phyloP scores from a whole-genome alignment of 2,113 vertebrate species.

The Proteles cristata region DNA sequence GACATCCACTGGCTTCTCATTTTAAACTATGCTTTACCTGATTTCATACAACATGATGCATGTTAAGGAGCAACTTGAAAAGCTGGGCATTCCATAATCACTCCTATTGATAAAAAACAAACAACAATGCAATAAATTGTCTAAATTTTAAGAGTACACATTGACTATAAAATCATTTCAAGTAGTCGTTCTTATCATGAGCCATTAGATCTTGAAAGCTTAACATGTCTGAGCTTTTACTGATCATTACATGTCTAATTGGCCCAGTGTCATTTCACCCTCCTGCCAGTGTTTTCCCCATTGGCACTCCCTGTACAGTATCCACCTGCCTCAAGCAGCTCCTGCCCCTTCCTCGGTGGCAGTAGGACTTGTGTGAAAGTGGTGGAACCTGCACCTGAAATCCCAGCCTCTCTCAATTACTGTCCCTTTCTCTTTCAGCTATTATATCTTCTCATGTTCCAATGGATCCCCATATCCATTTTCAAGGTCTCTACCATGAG shows the following conservation, averaged over 20 bases:
- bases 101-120: background rate
- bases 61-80: background rate
- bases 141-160: background rate
- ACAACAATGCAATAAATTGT: background rate
- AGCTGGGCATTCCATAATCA: background rate
- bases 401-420: background rate
- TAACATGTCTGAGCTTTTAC: background rate
- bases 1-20: background rate
- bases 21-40: background rate
- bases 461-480: background rate
- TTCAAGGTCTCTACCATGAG: background rate
- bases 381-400: background rate
- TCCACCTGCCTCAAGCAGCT: background rate
- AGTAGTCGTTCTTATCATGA: background rate
- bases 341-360: background rate
- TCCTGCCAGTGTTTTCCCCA: background rate
- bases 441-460: background rate
- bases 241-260: background rate
- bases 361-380: background rate
- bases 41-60: background rate
- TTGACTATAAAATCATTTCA: constrained; percentile 10
- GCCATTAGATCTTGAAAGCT: background rate
- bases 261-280: background rate
- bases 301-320: no score
- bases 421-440: background rate